Conservation (phyloP, 2,113 vertebrate species). For the Microcebus ravelobensis region DNA sequence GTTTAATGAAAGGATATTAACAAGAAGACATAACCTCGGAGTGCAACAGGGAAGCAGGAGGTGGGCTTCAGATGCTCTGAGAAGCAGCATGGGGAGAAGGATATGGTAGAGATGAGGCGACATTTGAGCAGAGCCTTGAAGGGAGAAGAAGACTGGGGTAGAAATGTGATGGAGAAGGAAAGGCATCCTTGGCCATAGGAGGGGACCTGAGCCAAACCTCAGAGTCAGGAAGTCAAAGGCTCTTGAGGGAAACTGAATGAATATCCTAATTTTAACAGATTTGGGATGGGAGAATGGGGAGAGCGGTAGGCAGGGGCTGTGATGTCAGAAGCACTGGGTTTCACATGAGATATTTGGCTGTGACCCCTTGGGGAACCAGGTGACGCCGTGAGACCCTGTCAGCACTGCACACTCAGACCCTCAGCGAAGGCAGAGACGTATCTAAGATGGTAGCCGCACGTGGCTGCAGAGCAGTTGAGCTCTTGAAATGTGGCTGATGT, state of each 20-base stretch:
- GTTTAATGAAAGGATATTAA: not conserved
- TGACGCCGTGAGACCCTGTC: accelerated
- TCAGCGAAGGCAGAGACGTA: not conserved
- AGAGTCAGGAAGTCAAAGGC: not conserved
- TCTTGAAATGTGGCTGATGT: not conserved
- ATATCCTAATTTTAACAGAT: not conserved
- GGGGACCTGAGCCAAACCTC: not conserved
- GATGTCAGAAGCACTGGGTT: not conserved
- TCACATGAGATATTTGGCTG: not conserved
- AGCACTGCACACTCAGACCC: accelerated
- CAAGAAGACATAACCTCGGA: not conserved
- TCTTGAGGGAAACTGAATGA: not conserved
- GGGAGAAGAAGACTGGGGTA: not conserved
- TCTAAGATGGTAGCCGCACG: not conserved
- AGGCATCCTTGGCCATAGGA: not conserved
- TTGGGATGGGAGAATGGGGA: not conserved
- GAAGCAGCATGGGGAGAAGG: not conserved
- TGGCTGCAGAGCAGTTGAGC: not conserved
- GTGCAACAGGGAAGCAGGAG: not conserved
- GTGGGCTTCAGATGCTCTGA: not conserved
- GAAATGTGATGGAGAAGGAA: not conserved
- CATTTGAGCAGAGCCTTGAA: not conserved
- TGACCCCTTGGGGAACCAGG: not conserved
- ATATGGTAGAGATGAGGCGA: not conserved
- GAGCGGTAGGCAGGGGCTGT: accelerated